phyloP scores from a whole-genome alignment of 2,797 vertebrate genomes.

The Myotis planiceps region DNA sequence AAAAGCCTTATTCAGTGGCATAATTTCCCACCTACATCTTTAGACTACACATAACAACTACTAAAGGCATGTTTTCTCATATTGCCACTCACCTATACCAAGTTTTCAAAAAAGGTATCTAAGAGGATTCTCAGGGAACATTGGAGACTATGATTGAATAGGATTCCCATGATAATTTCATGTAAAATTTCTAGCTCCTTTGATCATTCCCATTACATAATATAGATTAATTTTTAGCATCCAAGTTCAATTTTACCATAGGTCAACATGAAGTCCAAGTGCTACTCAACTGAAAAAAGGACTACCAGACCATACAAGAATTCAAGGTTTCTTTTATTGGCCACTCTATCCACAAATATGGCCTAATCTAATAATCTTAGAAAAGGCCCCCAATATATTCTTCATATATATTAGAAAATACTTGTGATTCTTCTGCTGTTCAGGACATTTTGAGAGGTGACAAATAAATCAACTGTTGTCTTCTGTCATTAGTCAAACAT shows the following conservation, averaged over 20 bases:
- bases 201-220: neutral
- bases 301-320: neutral
- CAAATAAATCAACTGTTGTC: neutral
- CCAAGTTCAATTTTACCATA: neutral
- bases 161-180: neutral
- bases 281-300: neutral
- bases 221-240: neutral
- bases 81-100: neutral
- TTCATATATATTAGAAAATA: neutral
- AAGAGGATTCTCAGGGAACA: neutral
- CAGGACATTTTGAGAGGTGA: neutral
- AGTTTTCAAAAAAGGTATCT: neutral
- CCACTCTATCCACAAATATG: neutral
- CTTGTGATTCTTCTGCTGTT: neutral
- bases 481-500: neutral
- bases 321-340: neutral
- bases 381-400: neutral
- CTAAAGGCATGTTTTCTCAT: neutral
- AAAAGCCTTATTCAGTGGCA: neutral
- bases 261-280: neutral
- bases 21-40: neutral
- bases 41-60: neutral
- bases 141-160: neutral
- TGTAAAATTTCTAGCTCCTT: neutral
- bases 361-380: neutral